Conservation (phyloP, 2,888 invertebrate genomes). For the Encarsia formosa region DNA sequence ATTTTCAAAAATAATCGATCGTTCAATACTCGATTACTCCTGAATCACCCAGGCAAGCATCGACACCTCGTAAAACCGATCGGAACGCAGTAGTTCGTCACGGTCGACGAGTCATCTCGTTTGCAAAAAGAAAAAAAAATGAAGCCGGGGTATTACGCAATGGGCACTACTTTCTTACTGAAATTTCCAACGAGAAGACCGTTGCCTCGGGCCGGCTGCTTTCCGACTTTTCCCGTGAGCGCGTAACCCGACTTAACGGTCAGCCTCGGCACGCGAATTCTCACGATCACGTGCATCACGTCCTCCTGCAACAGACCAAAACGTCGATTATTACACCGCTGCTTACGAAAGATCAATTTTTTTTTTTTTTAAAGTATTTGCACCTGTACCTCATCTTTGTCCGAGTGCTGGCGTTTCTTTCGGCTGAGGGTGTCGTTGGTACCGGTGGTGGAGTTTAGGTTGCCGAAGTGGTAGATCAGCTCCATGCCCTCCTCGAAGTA, state of each 20-base stretch:
- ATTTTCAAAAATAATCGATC: too few relatives aligned
- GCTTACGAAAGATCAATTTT: too few relatives aligned
- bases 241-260: slow-evolving; percentile 41
- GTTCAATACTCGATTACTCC: too few relatives aligned
- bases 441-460: slow-evolving; percentile 2
- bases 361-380: too few relatives aligned
- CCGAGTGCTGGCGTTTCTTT: slow-evolving; percentile 23
- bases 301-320: slow-evolving; percentile 44
- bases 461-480: slow-evolving; percentile 45
- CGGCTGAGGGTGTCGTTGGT: slow-evolving; percentile 23
- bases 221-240: slow-evolving; percentile 44
- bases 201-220: slow-evolving; percentile 41
- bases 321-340: too few relatives aligned
- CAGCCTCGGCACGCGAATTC: slow-evolving; percentile 42
- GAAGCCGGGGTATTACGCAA: too few relatives aligned
- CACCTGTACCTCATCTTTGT: slow-evolving; percentile 28
- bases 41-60: too few relatives aligned
- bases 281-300: slow-evolving; percentile 45
- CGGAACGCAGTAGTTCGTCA: too few relatives aligned
- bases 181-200: slow-evolving; percentile 44
- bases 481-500: slow-evolving; percentile 48
- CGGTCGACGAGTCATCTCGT: too few relatives aligned
- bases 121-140: too few relatives aligned
- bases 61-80: too few relatives aligned
- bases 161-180: slow-evolving; percentile 44